Conservation (phyloP, 2,113 vertebrate genomes). For the Pluvianellus socialis region DNA sequence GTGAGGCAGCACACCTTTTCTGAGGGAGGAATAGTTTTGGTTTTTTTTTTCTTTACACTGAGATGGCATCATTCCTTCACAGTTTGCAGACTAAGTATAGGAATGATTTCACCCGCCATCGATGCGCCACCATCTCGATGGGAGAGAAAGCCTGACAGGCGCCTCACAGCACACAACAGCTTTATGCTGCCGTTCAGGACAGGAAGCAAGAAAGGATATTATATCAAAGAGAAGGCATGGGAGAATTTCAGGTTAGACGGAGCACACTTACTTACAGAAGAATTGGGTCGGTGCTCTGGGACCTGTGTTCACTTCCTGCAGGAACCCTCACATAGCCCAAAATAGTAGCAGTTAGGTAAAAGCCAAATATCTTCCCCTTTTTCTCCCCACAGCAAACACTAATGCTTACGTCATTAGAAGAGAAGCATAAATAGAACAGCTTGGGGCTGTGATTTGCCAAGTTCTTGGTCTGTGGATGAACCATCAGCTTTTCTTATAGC, state of each 20-base stretch:
- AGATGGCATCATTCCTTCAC: background rate
- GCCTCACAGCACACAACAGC: background rate
- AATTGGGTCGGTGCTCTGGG: slow-evolving; percentile 37
- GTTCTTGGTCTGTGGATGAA: background rate
- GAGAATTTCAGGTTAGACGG: slow-evolving; percentile 47
- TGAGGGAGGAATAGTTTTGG: background rate
- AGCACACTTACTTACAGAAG: slow-evolving; percentile 13
- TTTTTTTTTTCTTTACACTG: background rate
- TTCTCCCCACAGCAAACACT: background rate
- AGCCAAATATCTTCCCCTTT: slow-evolving; percentile 34
- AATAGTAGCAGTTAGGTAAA: slow-evolving; percentile 52
- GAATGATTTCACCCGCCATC: slow-evolving; percentile 19
- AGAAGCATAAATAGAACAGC: slow-evolving; percentile 33
- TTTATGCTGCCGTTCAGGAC: background rate
- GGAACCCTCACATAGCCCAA: background rate
- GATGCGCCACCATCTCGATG: background rate
- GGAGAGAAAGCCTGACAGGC: background rate
- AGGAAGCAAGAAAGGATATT: slow-evolving; percentile 59
- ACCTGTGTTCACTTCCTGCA: slow-evolving; percentile 38
- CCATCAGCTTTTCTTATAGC: background rate
- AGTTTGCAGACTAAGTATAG: slow-evolving; percentile 1
- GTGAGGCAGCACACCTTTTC: background rate
- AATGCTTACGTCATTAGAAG: slow-evolving; percentile 11
- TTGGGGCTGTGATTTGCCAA: slow-evolving; percentile 14
- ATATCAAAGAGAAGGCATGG: slow-evolving; percentile 53